These are phyloP conservation scores for Ridgeia piscesae DNA, from an alignment of 1,140 invertebrate genomes.

Conservation along the genomic window DNA sequence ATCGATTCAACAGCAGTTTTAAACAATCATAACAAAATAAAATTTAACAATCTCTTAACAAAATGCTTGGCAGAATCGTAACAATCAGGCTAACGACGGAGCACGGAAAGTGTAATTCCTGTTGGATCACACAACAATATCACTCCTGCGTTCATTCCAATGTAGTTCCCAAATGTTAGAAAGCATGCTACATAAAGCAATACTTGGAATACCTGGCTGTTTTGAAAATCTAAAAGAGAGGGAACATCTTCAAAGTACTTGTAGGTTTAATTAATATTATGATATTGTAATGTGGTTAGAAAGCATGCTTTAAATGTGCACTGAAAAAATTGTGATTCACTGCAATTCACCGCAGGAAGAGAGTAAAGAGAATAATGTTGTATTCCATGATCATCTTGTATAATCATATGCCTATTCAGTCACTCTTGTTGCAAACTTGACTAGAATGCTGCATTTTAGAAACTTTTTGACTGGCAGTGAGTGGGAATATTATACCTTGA, in stretches of 20 bases:
- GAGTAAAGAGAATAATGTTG: neutral
- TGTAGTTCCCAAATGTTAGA: neutral
- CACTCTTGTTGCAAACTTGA: neutral
- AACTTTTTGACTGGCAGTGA: neutral
- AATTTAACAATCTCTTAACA: slow-evolving; percentile 1
- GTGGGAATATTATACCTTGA: neutral
- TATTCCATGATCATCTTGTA: neutral
- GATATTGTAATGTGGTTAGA: neutral
- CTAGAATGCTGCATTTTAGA: neutral
- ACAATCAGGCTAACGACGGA: neutral
- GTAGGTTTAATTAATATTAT: neutral
- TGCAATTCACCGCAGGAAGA: neutral
- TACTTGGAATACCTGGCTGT: neutral
- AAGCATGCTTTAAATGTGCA: neutral
- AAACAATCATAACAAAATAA: slow-evolving; percentile 5
- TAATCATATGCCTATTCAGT: neutral
- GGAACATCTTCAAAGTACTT: neutral
- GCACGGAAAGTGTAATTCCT: neutral
- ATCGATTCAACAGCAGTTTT: neutral
- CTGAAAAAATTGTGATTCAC: no score
- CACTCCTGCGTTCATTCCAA: neutral
- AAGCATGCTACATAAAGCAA: neutral
- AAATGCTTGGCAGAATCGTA: neutral
- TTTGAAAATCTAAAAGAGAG: neutral
- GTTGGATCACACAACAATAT: neutral